Evolutionary conservation across 2,888 invertebrate species (phyloP).

Genomic region (Hipparchia sbordonii): DNA sequence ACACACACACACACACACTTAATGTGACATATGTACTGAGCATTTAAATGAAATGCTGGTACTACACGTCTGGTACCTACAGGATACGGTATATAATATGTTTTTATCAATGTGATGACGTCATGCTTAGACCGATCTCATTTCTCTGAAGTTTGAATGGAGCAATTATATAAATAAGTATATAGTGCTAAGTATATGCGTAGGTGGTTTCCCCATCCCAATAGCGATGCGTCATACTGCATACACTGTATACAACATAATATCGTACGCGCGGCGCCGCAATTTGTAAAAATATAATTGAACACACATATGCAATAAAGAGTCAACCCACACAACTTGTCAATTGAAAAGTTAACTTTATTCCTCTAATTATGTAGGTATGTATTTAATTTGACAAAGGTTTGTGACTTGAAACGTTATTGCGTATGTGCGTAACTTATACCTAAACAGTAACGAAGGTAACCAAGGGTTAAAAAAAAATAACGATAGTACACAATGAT

Average conservation of each 20-base stretch:
- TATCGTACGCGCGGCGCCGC: no score
- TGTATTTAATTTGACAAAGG: no score
- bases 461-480: background rate
- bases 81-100: no score
- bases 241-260: background rate
- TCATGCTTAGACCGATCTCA: background rate
- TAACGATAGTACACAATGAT: background rate
- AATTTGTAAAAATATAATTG: no score
- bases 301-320: no score
- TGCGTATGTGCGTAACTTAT: no score
- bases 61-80: background rate
- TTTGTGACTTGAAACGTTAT: no score
- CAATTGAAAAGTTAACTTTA: no score
- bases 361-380: no score
- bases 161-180: background rate
- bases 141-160: constrained; percentile 7
- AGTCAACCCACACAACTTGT: no score
- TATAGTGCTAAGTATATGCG: background rate
- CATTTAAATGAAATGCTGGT: background rate
- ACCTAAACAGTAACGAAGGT: no score
- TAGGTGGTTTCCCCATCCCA: constrained; percentile 1
- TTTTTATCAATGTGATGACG: constrained; percentile 2
- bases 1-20: no score
- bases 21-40: background rate
- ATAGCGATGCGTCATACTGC: background rate